Evolutionary conservation across 2,113 vertebrate species (phyloP).

Genomic region (Muntiacus reevesi): DNA sequence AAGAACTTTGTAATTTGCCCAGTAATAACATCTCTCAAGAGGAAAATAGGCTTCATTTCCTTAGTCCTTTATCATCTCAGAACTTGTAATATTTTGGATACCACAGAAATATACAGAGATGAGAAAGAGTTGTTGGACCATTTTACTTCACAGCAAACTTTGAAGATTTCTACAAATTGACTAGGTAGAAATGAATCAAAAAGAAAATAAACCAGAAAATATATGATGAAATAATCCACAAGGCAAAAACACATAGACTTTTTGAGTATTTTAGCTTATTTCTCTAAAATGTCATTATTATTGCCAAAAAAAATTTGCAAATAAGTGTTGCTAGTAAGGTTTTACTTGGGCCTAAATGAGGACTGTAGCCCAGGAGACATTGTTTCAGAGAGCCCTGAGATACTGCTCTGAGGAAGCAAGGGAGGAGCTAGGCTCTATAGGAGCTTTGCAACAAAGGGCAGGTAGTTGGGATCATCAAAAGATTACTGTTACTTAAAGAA

Average conservation of each 20-base stretch:
- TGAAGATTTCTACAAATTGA: not conserved
- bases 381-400: too few relatives aligned
- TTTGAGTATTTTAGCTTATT: too few relatives aligned
- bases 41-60: not conserved
- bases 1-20: not conserved
- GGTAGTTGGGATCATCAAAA: too few relatives aligned
- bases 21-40: not conserved
- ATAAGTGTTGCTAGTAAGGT: too few relatives aligned
- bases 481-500: too few relatives aligned
- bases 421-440: too few relatives aligned
- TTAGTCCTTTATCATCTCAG: not conserved
- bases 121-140: not conserved
- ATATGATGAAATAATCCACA: not conserved
- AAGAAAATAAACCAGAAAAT: not conserved
- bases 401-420: too few relatives aligned
- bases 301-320: too few relatives aligned
- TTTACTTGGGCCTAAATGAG: not conserved
- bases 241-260: not conserved
- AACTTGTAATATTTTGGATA: not conserved
- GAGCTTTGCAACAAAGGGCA: too few relatives aligned
- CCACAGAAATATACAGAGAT: not conserved
- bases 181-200: not conserved
- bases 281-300: not conserved
- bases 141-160: not conserved
- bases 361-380: too few relatives aligned